Evolutionary conservation across 92 coral and sea anemone species (phyloP).

Genomic region (Diadumene lineata): DNA sequence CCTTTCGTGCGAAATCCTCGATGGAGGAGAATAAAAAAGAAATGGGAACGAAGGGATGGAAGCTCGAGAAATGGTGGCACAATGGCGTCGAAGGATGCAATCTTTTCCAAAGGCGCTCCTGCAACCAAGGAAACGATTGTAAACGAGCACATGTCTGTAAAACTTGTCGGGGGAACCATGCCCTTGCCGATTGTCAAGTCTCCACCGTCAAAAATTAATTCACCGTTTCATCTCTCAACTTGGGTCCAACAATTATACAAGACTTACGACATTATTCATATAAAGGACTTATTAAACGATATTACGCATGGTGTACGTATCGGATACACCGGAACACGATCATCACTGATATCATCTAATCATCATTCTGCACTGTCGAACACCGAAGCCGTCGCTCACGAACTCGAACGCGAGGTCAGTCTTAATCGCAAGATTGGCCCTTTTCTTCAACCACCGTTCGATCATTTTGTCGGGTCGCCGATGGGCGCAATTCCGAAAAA

Average conservation of each 20-base stretch:
- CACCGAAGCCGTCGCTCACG: constrained; percentile 11
- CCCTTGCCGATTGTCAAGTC: constrained; percentile 38
- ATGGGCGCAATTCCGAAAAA: too few relatives aligned
- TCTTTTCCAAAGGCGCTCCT: constrained; percentile 16
- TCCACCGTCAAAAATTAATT: constrained; percentile 8
- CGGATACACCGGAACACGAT: too few relatives aligned
- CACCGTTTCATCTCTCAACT: too few relatives aligned
- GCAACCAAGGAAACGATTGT: constrained; percentile 23
- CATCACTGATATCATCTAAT: not conserved
- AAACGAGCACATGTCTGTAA: constrained; percentile 49
- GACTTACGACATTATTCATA: too few relatives aligned
- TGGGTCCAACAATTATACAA: too few relatives aligned
- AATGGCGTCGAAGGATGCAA: constrained; percentile 17
- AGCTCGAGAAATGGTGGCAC: constrained; percentile 18
- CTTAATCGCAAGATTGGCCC: constrained; percentile 38
- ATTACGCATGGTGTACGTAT: too few relatives aligned
- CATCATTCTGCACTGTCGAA: constrained; percentile 29
- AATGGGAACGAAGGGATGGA: not conserved
- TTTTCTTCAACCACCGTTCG: constrained; percentile 26
- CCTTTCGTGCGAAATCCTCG: too few relatives aligned
- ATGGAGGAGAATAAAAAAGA: not conserved
- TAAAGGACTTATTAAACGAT: too few relatives aligned
- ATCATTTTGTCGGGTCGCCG: constrained; percentile 37
- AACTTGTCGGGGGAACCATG: constrained; percentile 49
- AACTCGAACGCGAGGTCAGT: constrained; percentile 36